Conservation (phyloP, 2,888 invertebrate genomes). For the Idaea aversata region DNA sequence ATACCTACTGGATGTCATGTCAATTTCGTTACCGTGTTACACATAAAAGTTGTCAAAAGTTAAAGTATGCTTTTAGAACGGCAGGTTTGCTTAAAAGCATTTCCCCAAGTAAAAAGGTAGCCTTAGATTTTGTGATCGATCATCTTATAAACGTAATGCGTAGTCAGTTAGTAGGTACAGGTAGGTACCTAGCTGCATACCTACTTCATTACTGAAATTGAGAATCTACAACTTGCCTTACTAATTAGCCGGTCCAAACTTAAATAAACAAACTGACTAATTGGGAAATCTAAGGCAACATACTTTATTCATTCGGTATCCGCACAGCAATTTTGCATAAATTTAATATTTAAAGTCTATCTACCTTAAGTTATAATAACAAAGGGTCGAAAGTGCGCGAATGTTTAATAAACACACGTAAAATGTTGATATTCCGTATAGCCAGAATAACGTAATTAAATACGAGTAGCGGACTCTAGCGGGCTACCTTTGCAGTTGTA, state of each 20-base stretch:
- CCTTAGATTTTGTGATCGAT: neutral
- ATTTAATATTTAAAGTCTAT: neutral
- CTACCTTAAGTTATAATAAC: neutral
- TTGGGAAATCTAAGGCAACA: neutral
- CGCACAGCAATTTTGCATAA: constrained; percentile 1
- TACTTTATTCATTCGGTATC: neutral
- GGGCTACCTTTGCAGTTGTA: neutral
- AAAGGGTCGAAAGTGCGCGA: constrained; percentile 4
- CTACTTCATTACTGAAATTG: neutral
- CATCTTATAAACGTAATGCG: neutral
- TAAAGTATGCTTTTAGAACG: neutral
- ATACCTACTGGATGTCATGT: neutral
- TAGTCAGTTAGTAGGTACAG: too few species aligned
- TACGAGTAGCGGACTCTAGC: constrained; percentile 12
- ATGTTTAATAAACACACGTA: neutral
- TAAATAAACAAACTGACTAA: neutral
- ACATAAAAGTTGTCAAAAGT: neutral
- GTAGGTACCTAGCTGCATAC: too few species aligned
- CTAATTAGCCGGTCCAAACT: neutral
- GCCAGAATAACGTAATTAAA: neutral
- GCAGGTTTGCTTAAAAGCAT: neutral
- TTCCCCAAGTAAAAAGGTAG: neutral
- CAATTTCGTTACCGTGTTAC: neutral
- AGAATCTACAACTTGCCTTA: neutral
- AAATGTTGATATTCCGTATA: neutral